Conservation (phyloP, 2,113 vertebrate genomes). For the Sciurus niger region DNA sequence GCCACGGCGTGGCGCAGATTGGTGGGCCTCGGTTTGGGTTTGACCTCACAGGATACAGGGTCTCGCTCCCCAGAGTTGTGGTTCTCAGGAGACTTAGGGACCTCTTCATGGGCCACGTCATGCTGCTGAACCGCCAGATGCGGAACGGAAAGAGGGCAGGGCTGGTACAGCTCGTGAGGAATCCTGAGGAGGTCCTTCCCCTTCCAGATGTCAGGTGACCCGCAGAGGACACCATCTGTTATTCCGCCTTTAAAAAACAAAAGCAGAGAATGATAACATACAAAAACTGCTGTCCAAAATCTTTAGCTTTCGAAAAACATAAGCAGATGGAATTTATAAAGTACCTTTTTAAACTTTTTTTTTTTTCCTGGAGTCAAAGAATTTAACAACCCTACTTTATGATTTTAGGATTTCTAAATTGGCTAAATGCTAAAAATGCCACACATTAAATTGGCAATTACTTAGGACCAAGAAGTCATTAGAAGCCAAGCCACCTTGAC, state of each 20-base stretch:
- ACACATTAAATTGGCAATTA: constrained; percentile 37
- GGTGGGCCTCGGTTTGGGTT: constrained; percentile 90
- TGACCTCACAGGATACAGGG: constrained; percentile 90
- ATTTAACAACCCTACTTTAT: constrained; percentile 59
- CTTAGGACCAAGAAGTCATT: constrained; percentile 62
- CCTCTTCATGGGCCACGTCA: constrained; percentile 83
- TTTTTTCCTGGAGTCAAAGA: not conserved
- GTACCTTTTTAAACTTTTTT: not conserved
- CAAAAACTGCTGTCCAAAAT: not conserved
- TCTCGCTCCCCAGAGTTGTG: not conserved
- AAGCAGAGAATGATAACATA: constrained; percentile 43
- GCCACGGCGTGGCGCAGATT: constrained; percentile 95
- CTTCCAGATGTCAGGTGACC: constrained; percentile 92
- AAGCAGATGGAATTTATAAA: constrained; percentile 51
- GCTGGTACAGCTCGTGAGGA: constrained; percentile 95
- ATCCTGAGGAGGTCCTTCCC: constrained; percentile 94
- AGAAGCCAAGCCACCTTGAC: constrained; percentile 46
- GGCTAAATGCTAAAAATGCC: constrained; percentile 57
- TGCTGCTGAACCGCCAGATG: constrained; percentile 84
- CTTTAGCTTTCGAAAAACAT: not conserved
- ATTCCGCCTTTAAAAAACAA: constrained; percentile 91
- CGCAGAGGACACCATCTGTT: constrained; percentile 93
- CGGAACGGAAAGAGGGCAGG: constrained; percentile 84
- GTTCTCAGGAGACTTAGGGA: constrained; percentile 15
- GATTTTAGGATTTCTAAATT: constrained; percentile 68